A percentile compares a stretch with the other conserved stretches of the same genome.
Evolutionary conservation across 2,888 invertebrate genomes (phyloP).

Genomic region (Merodon equestris): DNA sequence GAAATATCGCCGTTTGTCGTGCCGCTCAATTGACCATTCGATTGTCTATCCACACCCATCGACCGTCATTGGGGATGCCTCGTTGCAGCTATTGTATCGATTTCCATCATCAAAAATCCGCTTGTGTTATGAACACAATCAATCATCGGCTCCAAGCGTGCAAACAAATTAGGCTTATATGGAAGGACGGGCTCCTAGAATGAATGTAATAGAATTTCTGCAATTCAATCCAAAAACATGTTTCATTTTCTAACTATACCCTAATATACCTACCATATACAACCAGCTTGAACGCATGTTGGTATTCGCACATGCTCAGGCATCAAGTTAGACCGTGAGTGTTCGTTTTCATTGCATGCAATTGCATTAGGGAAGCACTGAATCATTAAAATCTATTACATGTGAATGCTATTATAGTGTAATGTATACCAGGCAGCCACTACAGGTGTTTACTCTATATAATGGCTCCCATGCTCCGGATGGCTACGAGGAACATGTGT

Average conservation of each 20-base stretch:
- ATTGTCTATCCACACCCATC: background rate
- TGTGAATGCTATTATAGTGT: background rate
- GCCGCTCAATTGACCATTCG: background rate
- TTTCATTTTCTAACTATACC: background rate
- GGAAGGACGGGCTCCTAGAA: background rate
- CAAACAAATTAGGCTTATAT: constrained; percentile 19
- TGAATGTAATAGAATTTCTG: background rate
- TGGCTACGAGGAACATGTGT: background rate
- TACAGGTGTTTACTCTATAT: background rate
- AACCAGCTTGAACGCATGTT: too few species aligned
- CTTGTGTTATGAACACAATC: constrained; percentile 1
- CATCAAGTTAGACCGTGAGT: too few species aligned
- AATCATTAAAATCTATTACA: constrained; percentile 19
- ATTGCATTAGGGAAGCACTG: constrained; percentile 11
- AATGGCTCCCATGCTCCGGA: constrained; percentile 1
- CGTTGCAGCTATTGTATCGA: constrained; percentile 15
- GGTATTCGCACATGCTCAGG: too few species aligned
- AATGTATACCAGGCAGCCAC: constrained; percentile 6
- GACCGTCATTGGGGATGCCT: too few species aligned
- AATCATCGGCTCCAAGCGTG: constrained; percentile 15
- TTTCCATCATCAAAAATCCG: constrained; percentile 22
- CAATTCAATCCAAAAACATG: background rate
- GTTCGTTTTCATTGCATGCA: background rate
- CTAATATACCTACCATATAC: too few species aligned
- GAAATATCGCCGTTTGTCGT: background rate